Base-by-base conservation (phyloP, 2,888 invertebrate species). In the Lasioglossum malachurum region DNA sequence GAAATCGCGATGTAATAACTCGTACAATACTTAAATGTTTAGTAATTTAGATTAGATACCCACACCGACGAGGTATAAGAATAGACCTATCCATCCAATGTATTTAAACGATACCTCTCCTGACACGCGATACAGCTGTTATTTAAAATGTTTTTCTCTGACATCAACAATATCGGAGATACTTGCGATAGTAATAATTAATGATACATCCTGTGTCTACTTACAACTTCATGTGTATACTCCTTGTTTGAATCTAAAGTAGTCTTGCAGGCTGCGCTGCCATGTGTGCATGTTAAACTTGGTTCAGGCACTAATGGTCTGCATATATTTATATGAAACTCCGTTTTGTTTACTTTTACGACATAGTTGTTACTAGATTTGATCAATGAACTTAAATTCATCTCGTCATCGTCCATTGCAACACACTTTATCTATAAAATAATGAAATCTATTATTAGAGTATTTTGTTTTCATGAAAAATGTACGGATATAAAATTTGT, bases 261-360 rank as follows among this genome's bases (percentile, higher is more conserved):
- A 44, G 91, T 88, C 86, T 91, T 93, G 81, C 94, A 95, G 79
- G 90, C 91, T 5, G 93, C 93, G 80, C 92, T 94, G 7, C 93
- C 94, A 81, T 92, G 91, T 31, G 83, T 82, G 80, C 94, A 94
- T 49, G 89, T 91, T 31, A 94, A 87, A 81, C 90, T 88, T 57
- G 80, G 87, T 31, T 85, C 88, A 31, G 92, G 86, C 64, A 93
- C 89, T 49, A 94, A 84, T n/a, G 94, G 91, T 74, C 91, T 91
- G 79, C 94, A 95, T 67, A 95, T 83, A 82, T 94, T 95, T 90
- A 95, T 94, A 38, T 93, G 89, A 87, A 92, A 94, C 64, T 94
- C 93, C 7, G 89, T 90, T 38, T 90, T 82, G 41, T 92, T 90
- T 31, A 81, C 82, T 84, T 92, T 92, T 12, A 93, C 89, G 1